These are phyloP conservation scores for Motacilla tschutschensis DNA, from an alignment of 2,113 vertebrate genomes.

Conservation along the genomic window DNA sequence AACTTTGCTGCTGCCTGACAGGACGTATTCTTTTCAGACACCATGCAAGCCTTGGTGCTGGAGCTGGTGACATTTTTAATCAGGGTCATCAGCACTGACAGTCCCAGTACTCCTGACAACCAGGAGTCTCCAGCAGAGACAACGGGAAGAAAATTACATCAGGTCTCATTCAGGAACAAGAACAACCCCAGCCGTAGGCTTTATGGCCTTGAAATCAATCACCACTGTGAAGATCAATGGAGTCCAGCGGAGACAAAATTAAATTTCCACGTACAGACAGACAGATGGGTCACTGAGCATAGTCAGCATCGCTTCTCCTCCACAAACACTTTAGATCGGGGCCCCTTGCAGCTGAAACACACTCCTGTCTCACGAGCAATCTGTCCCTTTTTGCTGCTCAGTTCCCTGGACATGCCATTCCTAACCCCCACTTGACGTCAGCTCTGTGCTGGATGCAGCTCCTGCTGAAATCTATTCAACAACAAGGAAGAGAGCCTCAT, in stretches of 20 bases:
- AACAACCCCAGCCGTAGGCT: conserved; percentile 1
- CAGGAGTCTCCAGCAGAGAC: conserved; percentile 6
- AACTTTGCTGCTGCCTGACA: conserved; percentile 7
- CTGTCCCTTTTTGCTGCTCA: neutral
- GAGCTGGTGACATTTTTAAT: conserved; percentile 49
- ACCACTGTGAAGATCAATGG: neutral
- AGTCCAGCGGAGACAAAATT: conserved; percentile 3
- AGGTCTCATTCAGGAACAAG: neutral
- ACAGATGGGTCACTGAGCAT: neutral
- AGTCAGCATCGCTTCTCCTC: neutral
- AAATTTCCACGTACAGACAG: neutral
- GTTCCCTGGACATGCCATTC: neutral
- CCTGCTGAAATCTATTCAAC: neutral
- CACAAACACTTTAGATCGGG: neutral
- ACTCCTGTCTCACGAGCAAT: neutral
- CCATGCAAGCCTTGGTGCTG: neutral
- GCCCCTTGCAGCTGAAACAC: neutral
- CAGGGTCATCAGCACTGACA: conserved; percentile 44
- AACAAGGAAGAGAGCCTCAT: neutral
- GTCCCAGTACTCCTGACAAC: conserved; percentile 13
- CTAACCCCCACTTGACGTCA: neutral
- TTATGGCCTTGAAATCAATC: conserved; percentile 27
- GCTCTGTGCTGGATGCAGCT: neutral
- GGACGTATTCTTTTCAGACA: neutral
- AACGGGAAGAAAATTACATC: conserved; percentile 1